These are phyloP conservation scores for Aromia moschata DNA, from an alignment of 2,888 invertebrate species.

Conservation along the genomic window DNA sequence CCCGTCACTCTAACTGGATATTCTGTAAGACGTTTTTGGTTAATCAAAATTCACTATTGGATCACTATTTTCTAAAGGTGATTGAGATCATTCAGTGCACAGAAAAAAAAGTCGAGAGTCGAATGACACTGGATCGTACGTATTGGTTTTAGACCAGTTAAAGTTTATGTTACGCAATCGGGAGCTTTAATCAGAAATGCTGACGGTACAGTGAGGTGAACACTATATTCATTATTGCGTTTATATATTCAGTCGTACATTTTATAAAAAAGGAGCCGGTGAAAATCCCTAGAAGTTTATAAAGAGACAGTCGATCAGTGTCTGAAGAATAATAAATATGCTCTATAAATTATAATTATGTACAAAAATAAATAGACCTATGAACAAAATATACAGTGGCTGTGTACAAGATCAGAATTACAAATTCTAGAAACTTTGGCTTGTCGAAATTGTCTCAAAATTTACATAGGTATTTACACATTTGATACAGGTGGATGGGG, in stretches of 20 bases:
- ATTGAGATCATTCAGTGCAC: no score
- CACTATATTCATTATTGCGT: slow-evolving; percentile 12
- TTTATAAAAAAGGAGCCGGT: neutral
- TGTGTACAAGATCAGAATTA: slow-evolving; percentile 44
- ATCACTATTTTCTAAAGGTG: no score
- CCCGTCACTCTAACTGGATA: no score
- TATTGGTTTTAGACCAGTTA: no score
- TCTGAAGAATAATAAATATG: slow-evolving; percentile 42
- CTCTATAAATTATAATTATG: slow-evolving; percentile 46
- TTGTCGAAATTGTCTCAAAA: slow-evolving; percentile 52
- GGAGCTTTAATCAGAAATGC: slow-evolving; percentile 1
- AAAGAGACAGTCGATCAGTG: slow-evolving; percentile 40
- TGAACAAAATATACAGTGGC: slow-evolving; percentile 49
- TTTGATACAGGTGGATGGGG: no score
- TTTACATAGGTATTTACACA: slow-evolving; percentile 41
- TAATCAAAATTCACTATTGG: no score
- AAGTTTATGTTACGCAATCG: no score
- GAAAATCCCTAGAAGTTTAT: slow-evolving; percentile 22
- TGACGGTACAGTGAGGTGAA: slow-evolving; percentile 7
- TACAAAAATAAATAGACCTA: slow-evolving; percentile 53
- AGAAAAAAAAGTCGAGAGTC: no score
- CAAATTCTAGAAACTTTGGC: slow-evolving; percentile 56
- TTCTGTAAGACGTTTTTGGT: no score
- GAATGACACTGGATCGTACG: no score
- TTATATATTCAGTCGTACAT: slow-evolving; percentile 17